phyloP scores from a whole-genome alignment of 2,888 invertebrate species.

The Meta bourneti region DNA sequence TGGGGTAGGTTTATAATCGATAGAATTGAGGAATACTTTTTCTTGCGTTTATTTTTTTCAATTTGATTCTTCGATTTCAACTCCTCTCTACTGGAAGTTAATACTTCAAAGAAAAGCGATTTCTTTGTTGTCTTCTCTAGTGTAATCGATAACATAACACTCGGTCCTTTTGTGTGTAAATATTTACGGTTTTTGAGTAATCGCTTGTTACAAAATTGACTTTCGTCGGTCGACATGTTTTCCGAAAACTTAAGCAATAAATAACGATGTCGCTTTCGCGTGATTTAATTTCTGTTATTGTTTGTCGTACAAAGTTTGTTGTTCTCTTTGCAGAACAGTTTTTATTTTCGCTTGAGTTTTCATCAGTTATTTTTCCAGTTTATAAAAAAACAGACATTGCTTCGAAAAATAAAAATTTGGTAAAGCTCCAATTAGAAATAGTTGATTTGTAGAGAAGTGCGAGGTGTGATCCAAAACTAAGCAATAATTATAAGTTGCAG shows the following conservation, averaged over 20 bases:
- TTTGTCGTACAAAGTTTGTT: not conserved
- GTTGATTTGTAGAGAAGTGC: too few relatives aligned
- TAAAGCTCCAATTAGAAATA: too few relatives aligned
- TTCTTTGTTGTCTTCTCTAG: slow-evolving; percentile 1
- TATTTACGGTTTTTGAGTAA: not conserved
- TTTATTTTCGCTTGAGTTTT: not conserved
- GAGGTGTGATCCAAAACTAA: too few relatives aligned
- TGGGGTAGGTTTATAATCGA: not conserved
- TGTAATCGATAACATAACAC: slow-evolving; percentile 5
- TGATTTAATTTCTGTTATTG: not conserved
- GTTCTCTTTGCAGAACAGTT: not conserved
- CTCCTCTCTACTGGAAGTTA: not conserved
- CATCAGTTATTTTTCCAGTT: too few relatives aligned
- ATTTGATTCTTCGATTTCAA: slow-evolving; percentile 2
- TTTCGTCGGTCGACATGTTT: not conserved
- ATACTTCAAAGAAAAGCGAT: slow-evolving; percentile 16
- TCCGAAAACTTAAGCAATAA: not conserved
- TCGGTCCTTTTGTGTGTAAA: not conserved
- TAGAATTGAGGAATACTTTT: slow-evolving; percentile 1
- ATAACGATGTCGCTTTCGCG: not conserved
- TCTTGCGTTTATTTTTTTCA: not conserved
- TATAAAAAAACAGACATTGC: too few relatives aligned
- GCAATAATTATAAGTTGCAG: too few relatives aligned
- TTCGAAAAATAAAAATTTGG: too few relatives aligned
- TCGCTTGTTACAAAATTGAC: not conserved